Evolutionary conservation across 2,797 vertebrate genomes (phyloP).

Genomic region (Neoniphon sammara): DNA sequence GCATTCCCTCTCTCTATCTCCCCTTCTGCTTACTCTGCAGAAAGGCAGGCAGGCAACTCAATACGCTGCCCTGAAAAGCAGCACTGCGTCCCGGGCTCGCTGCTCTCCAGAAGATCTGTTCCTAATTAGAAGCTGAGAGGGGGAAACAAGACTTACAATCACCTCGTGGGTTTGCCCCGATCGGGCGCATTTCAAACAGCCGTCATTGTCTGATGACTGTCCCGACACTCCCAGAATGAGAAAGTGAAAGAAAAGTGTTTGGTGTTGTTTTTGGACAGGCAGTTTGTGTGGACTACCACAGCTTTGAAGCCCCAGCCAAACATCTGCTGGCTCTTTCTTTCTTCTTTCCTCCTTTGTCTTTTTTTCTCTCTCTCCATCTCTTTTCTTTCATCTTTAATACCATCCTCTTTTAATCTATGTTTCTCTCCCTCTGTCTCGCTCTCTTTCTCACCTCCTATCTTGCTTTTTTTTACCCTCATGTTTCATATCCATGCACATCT

Average conservation of each 20-base stretch:
- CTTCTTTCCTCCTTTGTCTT: slow-evolving; percentile 35
- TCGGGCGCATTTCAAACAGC: slow-evolving; percentile 15
- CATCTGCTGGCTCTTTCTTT: slow-evolving; percentile 80
- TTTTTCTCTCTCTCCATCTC: slow-evolving; percentile 25
- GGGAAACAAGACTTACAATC: slow-evolving; percentile 36
- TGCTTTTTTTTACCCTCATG: slow-evolving; percentile 6
- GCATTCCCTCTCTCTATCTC: slow-evolving; percentile 35
- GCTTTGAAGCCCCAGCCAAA: slow-evolving; percentile 85
- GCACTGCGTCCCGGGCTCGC: slow-evolving; percentile 19
- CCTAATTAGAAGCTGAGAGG: slow-evolving; percentile 50
- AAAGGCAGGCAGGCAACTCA: slow-evolving; percentile 52
- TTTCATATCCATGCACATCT: background rate
- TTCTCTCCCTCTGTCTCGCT: slow-evolving; percentile 3
- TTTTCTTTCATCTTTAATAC: background rate
- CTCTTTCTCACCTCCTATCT: slow-evolving; percentile 13
- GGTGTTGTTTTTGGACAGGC: slow-evolving; percentile 53
- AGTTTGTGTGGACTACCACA: slow-evolving; percentile 61
- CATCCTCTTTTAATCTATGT: slow-evolving; percentile 26
- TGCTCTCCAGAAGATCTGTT: slow-evolving; percentile 54
- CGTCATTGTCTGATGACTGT: slow-evolving; percentile 12
- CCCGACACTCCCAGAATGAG: slow-evolving; percentile 26
- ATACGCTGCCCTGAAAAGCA: slow-evolving; percentile 33
- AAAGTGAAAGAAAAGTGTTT: slow-evolving; percentile 54
- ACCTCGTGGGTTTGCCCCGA: slow-evolving; percentile 13
- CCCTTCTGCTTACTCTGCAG: slow-evolving; percentile 55